Conservation (phyloP, 2,888 invertebrate genomes). For the Hymenopus coronatus region DNA sequence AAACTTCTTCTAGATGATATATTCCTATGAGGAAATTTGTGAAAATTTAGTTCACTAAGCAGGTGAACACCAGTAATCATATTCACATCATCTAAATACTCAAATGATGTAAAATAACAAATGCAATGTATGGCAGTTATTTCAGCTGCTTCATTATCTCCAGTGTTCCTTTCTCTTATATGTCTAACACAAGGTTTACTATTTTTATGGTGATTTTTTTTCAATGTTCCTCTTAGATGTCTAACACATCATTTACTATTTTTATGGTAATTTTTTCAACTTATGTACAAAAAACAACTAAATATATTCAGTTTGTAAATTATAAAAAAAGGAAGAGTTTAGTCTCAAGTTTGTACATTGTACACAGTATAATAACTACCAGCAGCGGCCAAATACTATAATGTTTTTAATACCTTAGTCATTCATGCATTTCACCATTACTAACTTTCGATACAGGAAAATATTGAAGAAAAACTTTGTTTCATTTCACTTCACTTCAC, state of each 20-base stretch:
- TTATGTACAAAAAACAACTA: constrained; percentile 19
- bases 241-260: not conserved
- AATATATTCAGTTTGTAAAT: constrained; percentile 15
- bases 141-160: not conserved
- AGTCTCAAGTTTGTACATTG: not conserved
- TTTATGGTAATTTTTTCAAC: not conserved
- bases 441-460: not conserved
- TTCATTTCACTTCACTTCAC: not conserved
- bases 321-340: constrained; percentile 1
- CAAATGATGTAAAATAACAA: not conserved
- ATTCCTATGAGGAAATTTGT: constrained; percentile 13
- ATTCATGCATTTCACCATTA: not conserved
- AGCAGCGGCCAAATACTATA: not conserved
- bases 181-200: not conserved
- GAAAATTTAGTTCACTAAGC: not conserved
- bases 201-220: not conserved
- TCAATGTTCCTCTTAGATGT: not conserved
- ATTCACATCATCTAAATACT: not conserved
- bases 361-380: not conserved
- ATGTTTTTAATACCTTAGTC: not conserved
- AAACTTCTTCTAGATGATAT: not conserved
- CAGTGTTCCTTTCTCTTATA: not conserved
- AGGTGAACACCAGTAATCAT: not conserved
- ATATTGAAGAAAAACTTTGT: not conserved
- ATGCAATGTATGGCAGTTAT: not conserved